These are phyloP conservation scores for Colostygia pectinataria DNA, from an alignment of 2,888 invertebrate species.

Conservation along the genomic window DNA sequence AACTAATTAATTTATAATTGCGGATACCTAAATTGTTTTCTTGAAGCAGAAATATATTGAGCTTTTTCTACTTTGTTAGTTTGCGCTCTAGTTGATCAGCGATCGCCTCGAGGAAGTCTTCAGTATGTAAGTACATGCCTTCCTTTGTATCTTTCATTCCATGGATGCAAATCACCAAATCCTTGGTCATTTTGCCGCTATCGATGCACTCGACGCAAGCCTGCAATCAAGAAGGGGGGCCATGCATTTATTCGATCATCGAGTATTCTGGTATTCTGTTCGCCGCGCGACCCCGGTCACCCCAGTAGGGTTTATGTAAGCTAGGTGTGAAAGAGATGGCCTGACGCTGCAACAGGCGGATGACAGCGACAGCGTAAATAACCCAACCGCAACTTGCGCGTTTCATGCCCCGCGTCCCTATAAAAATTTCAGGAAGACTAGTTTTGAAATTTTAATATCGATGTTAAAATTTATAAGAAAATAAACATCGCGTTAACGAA, in stretches of 20 bases:
- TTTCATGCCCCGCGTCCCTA: no score
- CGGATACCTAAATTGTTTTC: constrained; percentile 22
- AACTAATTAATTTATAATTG: constrained; percentile 6
- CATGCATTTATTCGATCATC: not conserved
- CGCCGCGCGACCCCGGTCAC: no score
- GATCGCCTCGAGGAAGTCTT: constrained; percentile 93
- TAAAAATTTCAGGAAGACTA: no score
- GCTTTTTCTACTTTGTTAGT: constrained; percentile 55
- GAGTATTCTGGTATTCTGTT: no score
- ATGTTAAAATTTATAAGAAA: no score
- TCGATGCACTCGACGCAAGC: constrained; percentile 93
- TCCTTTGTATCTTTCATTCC: constrained; percentile 91
- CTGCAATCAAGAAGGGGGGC: constrained; percentile 45
- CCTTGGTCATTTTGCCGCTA: constrained; percentile 93
- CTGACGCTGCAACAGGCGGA: no score
- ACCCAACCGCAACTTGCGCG: no score
- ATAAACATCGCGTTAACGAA: no score
- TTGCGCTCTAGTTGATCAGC: constrained; percentile 86
- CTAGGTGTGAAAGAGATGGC: no score
- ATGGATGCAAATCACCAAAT: constrained; percentile 93
- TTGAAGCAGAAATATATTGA: constrained; percentile 10
- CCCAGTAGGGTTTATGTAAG: no score
- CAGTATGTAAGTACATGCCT: constrained; percentile 91
- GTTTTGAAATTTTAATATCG: no score
- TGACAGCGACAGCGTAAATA: no score